Percentiles rank a stretch among this genome's conserved stretches.
Evolutionary conservation across 2,113 vertebrate genomes (phyloP).

Genomic region (Podilymbus podiceps): DNA sequence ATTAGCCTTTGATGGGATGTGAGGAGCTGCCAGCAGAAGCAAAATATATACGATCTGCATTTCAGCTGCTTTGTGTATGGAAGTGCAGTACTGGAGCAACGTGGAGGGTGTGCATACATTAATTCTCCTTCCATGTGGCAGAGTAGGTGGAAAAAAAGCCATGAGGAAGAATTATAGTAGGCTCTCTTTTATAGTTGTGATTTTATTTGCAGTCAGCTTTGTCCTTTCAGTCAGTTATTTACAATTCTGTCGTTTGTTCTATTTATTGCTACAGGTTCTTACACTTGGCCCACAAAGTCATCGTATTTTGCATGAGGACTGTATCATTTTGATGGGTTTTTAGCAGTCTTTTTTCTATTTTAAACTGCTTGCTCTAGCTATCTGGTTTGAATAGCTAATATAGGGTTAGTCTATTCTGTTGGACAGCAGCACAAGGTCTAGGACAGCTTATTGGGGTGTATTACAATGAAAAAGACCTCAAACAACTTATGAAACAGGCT

Average conservation of each 20-base stretch:
- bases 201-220: constrained; percentile 25
- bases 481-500: not conserved
- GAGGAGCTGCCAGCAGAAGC: not conserved
- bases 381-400: not conserved
- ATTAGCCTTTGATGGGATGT: not conserved
- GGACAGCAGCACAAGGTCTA: not conserved
- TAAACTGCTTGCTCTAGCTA: not conserved
- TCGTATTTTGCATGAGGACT: not conserved
- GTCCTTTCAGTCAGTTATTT: constrained; percentile 5
- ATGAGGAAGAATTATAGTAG: not conserved
- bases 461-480: not conserved
- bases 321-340: not conserved
- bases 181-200: not conserved
- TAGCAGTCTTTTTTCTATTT: not conserved
- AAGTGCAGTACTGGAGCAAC: not conserved
- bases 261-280: not conserved
- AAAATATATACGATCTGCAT: not conserved
- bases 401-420: not conserved
- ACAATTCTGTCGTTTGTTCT: not conserved
- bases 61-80: not conserved
- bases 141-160: not conserved
- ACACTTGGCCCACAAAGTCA: not conserved
- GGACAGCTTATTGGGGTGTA: not conserved
- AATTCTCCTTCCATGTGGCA: not conserved
- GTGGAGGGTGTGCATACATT: not conserved